Conservation (phyloP, 2,888 invertebrate species). For the Ophioninae sp. region DNA sequence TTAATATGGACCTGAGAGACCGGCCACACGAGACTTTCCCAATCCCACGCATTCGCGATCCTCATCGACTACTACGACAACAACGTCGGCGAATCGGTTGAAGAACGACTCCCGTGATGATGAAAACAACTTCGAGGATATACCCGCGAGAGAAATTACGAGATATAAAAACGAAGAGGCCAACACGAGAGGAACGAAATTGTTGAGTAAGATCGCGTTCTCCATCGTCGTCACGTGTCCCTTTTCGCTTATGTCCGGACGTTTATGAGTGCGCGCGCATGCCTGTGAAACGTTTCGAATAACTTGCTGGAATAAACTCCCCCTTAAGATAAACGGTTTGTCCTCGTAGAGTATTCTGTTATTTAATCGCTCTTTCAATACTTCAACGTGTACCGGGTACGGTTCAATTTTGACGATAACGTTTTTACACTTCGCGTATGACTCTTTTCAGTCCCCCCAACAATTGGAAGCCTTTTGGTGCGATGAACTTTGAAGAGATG, state of each 20-base stretch:
- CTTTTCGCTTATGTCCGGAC: conserved; percentile 8
- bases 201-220: conserved; percentile 57
- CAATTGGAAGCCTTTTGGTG: not conserved
- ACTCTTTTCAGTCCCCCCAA: not conserved
- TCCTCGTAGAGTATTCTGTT: conserved; percentile 39
- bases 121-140: conserved; percentile 34
- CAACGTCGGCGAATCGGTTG: conserved; percentile 30
- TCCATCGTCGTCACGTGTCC: conserved; percentile 46
- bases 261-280: not conserved
- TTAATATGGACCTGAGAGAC: conserved; percentile 73
- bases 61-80: conserved; percentile 38
- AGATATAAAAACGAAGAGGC: conserved; percentile 8
- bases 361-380: conserved; percentile 35
- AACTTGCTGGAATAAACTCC: conserved; percentile 1
- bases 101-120: conserved; percentile 38
- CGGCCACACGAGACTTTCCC: conserved; percentile 69
- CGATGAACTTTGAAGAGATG: not conserved
- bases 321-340: conserved; percentile 31
- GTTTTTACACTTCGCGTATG: not conserved
- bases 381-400: not conserved
- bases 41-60: conserved; percentile 69
- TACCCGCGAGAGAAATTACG: conserved; percentile 20
- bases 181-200: conserved; percentile 31
- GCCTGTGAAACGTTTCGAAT: not conserved
- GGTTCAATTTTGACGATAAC: not conserved